Evolutionary conservation across 2,113 vertebrate genomes (phyloP).

Genomic region (Budorcas taxicolor): DNA sequence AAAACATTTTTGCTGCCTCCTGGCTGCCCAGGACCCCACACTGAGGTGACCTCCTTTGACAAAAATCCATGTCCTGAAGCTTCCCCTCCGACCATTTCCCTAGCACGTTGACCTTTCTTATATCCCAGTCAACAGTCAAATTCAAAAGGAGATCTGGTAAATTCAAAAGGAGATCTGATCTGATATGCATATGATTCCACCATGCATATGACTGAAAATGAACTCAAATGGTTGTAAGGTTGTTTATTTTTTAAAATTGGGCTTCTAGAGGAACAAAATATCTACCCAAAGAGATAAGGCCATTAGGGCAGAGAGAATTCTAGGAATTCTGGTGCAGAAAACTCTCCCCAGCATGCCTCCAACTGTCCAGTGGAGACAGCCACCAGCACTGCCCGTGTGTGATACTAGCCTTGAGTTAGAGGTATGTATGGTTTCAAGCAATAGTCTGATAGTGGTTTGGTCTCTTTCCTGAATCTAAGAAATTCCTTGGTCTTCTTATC

Average conservation of each 20-base stretch:
- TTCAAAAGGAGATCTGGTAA: not conserved
- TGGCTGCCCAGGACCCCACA: not conserved
- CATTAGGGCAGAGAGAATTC: not conserved
- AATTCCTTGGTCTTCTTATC: not conserved
- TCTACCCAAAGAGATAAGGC: not conserved
- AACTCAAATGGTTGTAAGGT: not conserved
- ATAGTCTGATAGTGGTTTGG: not conserved
- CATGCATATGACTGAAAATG: not conserved
- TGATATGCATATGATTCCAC: too few relatives aligned
- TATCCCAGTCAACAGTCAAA: not conserved
- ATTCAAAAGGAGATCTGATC: not conserved
- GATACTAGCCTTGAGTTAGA: not conserved
- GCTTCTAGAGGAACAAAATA: not conserved
- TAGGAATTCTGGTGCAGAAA: not conserved
- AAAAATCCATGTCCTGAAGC: not conserved
- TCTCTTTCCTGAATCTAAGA: not conserved
- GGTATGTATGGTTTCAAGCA: not conserved
- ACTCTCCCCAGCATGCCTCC: not conserved
- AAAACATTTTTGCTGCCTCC: not conserved
- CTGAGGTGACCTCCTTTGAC: not conserved
- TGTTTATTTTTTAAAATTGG: constrained; percentile 21
- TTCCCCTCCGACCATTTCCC: not conserved
- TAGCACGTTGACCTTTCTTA: not conserved
- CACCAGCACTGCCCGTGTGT: not conserved
- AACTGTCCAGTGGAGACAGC: not conserved